Percentiles rank a stretch among this genome's conserved stretches.
phyloP scores from a whole-genome alignment of 2,797 vertebrate genomes.

The Limnodromus scolopaceus region DNA sequence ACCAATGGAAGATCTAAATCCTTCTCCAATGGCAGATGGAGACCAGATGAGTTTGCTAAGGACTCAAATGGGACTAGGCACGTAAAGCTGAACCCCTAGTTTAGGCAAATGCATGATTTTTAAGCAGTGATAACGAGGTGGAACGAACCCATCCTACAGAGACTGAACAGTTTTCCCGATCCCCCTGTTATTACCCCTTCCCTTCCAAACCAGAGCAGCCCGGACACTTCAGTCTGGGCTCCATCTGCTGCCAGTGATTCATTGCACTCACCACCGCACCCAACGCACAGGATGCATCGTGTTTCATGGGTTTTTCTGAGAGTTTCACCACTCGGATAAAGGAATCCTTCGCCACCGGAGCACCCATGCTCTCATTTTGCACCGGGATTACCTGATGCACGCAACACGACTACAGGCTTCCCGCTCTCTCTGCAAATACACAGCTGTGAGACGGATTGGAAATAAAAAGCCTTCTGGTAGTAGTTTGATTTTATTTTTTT shows the following conservation, averaged over 20 bases:
- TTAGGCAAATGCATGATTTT: background rate
- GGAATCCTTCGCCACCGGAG: rapidly evolving
- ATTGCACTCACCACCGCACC: background rate
- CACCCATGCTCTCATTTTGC: background rate
- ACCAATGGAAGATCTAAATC: background rate
- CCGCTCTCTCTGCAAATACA: background rate
- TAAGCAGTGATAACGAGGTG: background rate
- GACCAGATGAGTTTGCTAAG: background rate
- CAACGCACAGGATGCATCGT: rapidly evolving
- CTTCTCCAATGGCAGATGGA: background rate
- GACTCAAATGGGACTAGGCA: background rate
- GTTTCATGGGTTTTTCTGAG: background rate
- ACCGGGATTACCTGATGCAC: background rate
- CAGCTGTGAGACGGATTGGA: background rate
- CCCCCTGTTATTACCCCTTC: background rate
- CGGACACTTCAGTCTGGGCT: background rate
- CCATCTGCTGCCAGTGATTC: background rate
- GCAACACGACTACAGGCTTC: background rate
- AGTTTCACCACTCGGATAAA: background rate
- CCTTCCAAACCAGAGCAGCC: background rate
- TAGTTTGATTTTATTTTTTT: background rate
- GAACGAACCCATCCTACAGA: background rate
- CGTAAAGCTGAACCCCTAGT: background rate
- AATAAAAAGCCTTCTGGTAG: background rate
- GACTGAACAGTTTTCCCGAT: background rate